These are phyloP conservation scores for Drosophila pandora DNA, from an alignment of 1,140 invertebrate species.

Conservation along the genomic window DNA sequence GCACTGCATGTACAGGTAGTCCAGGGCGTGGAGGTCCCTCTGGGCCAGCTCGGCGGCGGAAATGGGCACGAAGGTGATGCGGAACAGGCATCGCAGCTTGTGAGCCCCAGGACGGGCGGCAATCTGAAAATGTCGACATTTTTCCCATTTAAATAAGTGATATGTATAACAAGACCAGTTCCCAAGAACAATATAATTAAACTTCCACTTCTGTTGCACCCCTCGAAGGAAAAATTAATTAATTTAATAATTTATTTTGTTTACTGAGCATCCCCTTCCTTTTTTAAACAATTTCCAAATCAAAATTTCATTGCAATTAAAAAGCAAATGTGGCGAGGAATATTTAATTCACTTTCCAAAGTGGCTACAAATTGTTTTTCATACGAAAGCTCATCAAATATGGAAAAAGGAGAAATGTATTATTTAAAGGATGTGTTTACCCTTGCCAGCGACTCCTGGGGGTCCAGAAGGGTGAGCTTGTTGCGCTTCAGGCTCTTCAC, in stretches of 20 bases:
- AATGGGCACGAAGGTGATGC: constrained; percentile 93
- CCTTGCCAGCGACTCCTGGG: constrained; percentile 92
- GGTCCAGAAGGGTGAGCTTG: constrained; percentile 92
- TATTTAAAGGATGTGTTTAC: constrained; percentile 85
- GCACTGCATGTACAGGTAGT: constrained; percentile 96
- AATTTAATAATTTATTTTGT: not conserved
- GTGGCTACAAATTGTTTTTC: constrained; percentile 4
- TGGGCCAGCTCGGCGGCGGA: constrained; percentile 93
- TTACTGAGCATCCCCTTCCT: not conserved
- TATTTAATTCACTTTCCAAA: not conserved
- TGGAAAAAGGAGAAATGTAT: not conserved
- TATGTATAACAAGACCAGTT: too few species aligned
- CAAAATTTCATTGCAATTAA: not conserved
- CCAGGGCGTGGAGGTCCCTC: constrained; percentile 92
- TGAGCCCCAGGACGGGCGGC: constrained; percentile 93
- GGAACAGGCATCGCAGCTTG: constrained; percentile 94
- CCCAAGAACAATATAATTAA: not conserved
- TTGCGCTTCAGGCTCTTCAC: constrained; percentile 93
- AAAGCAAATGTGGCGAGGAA: not conserved
- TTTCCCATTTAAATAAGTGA: too few species aligned
- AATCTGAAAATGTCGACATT: constrained; percentile 86
- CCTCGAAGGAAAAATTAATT: not conserved
- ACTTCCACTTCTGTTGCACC: not conserved
- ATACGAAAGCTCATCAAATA: constrained; percentile 1
- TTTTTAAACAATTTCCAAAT: not conserved